Base-by-base conservation (phyloP, 2,888 invertebrate species). In the Spatulosminthurus flaviceps region DNA sequence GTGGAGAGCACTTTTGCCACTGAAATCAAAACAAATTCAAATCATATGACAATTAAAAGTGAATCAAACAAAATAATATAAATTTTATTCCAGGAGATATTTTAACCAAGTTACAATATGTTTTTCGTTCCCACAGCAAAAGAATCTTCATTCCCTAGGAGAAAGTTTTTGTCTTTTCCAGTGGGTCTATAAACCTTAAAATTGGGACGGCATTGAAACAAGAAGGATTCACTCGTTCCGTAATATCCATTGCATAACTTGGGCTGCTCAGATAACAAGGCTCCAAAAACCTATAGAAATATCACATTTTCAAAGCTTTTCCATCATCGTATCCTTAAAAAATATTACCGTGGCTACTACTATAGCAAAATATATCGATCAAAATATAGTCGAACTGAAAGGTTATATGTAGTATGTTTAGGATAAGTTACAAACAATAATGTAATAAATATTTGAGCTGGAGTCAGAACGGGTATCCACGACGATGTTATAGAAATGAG, bases 161-260 rank as follows among this genome's bases (percentile, higher is more conserved):
- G 95, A 88, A 98, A 99, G 89, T 97, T 99, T 88, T 96, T 92
- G 88, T 99, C 99, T 87, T 97, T 96, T 19, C 98, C 98, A 19
- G 97, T 96, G 99, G 99, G 99, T 87, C 94, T 93, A 91, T 94
- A 99, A 82, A 95, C 93, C 88, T 96, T 93, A 90, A 96, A 95
- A 87, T 93, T 93, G 34, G 89, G 89, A 66, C 81, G 80, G 89
- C 97, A 97, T 85, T 95, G 92, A 90, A 94, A 97, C 85, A 97
- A 90, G 86, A 97, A 92, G 72, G 97, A 96, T 89, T 98, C 97
- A 82, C 98, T 98, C 70, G 96, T 97, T 9, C 81, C 81, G 42
- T 81, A 81, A 71, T 76, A 81, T 5, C 73, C 77, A 7, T 67
- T 64, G 1, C 79, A 79, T 5, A 74, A 0, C 0, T 74, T 69